Evolutionary conservation across 2,888 invertebrate genomes (phyloP).

Genomic region (Cartodere bifasciata): DNA sequence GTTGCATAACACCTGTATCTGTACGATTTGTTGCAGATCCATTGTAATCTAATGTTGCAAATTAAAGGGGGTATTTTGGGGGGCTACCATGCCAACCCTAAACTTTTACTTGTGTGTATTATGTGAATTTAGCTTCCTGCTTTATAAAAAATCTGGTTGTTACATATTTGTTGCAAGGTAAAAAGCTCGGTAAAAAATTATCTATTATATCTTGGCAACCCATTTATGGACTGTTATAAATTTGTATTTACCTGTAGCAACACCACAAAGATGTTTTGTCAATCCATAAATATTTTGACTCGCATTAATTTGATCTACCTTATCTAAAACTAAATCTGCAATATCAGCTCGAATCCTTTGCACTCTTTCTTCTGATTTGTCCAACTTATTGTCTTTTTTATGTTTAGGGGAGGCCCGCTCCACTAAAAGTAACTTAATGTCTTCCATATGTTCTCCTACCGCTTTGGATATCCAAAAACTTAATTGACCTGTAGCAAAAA

Average conservation of each 20-base stretch:
- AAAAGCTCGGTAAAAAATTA: no score
- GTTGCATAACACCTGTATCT: no score
- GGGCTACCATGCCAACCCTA: no score
- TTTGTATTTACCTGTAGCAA: conserved; percentile 64
- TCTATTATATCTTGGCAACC: no score
- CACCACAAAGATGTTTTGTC: conserved; percentile 84
- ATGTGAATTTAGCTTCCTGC: no score
- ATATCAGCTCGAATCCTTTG: conserved; percentile 69
- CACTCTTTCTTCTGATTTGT: conserved; percentile 35
- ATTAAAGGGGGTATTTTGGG: no score
- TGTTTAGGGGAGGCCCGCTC: conserved; percentile 70
- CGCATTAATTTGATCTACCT: conserved; percentile 37
- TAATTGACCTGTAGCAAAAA: conserved; percentile 47
- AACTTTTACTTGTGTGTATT: no score
- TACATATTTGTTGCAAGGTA: no score
- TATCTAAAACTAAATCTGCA: conserved; percentile 55
- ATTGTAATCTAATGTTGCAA: no score
- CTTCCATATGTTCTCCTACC: conserved; percentile 34
- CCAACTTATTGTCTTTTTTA: conserved; percentile 33
- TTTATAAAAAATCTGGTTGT: no score
- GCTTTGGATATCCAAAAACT: conserved; percentile 64
- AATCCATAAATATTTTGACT: conserved; percentile 51
- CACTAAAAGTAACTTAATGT: conserved; percentile 51
- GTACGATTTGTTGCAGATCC: no score
- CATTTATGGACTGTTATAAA: no score